Base-by-base conservation (phyloP, 2,888 invertebrate genomes). In the Bombylius major region DNA sequence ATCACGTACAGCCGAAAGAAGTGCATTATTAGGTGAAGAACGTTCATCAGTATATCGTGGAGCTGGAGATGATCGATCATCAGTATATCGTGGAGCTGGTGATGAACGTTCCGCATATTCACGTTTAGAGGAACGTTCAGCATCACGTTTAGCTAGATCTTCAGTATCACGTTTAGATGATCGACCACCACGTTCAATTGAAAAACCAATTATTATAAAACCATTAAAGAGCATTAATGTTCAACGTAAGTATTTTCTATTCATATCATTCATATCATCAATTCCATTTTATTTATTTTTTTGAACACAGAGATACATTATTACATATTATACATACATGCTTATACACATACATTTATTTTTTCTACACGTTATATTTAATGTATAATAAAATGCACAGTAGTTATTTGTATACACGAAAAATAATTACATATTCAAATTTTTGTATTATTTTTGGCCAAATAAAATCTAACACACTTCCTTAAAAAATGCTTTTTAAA, bases 141-240 rank as follows among this genome's bases (percentile, higher is more conserved):
- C 42, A n/a, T 34, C 14, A n/a, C 5, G 45, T 12, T 31, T 33
- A 9, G 46, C 31, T 33, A 45, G 47, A 39, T 36, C 39, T 11
- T 50, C 55, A 48, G 42, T 55, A 14, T 51, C 58, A 46, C 55
- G 53, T 42, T 49, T 50, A 31, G 49, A 51, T 62, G 63, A 42
- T 60, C 50, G 54, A 56, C 56, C 47, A 70, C 68, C 44, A 64
- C 70, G 50, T 14, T 72, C 62, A 34, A 78, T 80, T 57, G 83
- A 83, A 58, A 84, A 79, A 63, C 89, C 89, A 3, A 73, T 80
- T 55, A 88, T 90, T 67, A 77, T 79, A 34, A 86, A 83, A 72
- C 86, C 87, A 50, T 77, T 90, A 58, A 83, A 85, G 70, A 89
- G 89, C 65, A 80, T 81, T 62, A 84, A 82, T 67, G 82, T 87